These are phyloP conservation scores for Ctenopoma kingsleyae DNA, from an alignment of 2,797 vertebrate genomes.

Conservation along the genomic window DNA sequence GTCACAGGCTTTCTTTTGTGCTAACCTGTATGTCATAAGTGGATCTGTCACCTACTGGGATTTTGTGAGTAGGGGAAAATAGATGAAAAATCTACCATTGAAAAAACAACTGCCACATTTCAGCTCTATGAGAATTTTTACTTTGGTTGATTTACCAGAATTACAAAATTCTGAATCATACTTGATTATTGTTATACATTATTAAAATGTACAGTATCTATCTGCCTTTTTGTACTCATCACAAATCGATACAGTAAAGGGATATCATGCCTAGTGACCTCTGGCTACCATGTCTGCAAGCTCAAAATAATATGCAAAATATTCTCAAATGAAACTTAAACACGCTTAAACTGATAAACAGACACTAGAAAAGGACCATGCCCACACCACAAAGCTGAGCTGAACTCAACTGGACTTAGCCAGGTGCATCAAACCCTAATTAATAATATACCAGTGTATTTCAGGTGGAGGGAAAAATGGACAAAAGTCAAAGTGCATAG, in stretches of 20 bases:
- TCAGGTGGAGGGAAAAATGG: slow-evolving; percentile 16
- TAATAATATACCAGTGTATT: slow-evolving; percentile 2
- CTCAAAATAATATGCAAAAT: slow-evolving; percentile 27
- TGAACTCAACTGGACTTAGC: slow-evolving; percentile 57
- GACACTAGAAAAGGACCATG: slow-evolving; percentile 61
- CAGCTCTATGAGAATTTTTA: slow-evolving; percentile 6
- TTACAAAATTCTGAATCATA: slow-evolving; percentile 27
- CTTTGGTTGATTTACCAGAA: slow-evolving; percentile 27
- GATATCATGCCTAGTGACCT: slow-evolving; percentile 22
- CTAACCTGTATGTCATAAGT: slow-evolving; percentile 7
- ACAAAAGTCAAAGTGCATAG: slow-evolving; percentile 14
- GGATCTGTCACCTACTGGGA: slow-evolving; percentile 1
- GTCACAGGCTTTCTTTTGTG: slow-evolving; percentile 15
- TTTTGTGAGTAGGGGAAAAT: background rate
- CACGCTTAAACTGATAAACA: slow-evolving; percentile 38
- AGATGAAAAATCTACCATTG: slow-evolving; percentile 2
- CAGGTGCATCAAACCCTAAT: slow-evolving; percentile 16
- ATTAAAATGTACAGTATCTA: slow-evolving; percentile 18
- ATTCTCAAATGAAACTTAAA: slow-evolving; percentile 38
- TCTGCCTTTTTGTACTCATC: slow-evolving; percentile 18
- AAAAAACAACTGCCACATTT: slow-evolving; percentile 12
- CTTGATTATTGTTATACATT: slow-evolving; percentile 14
- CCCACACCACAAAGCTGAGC: slow-evolving; percentile 74
- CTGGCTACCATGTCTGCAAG: slow-evolving; percentile 31
- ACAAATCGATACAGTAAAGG: slow-evolving; percentile 5